Conservation (phyloP, 2,113 vertebrate species). For the Sinocyclocheilus maitianheensis region DNA sequence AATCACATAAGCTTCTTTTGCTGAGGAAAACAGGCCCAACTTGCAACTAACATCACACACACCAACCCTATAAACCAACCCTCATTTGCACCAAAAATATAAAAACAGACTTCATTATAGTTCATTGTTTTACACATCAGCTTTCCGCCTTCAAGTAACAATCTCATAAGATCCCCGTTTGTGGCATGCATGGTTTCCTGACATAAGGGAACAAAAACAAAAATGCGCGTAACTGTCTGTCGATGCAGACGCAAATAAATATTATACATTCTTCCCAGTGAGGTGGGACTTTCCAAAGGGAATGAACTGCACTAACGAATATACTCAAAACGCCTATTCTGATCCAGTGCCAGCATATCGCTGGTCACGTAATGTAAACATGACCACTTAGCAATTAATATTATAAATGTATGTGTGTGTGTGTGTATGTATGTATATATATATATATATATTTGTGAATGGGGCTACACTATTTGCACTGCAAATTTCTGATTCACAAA, state of each 20-base stretch:
- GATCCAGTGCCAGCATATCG: conserved; percentile 24
- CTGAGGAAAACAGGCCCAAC: neutral
- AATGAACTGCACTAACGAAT: neutral
- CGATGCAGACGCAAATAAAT: neutral
- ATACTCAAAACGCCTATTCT: conserved; percentile 6
- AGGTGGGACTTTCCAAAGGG: neutral
- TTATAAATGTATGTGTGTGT: too few relatives aligned
- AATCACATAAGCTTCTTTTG: neutral
- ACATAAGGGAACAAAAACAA: conserved; percentile 25
- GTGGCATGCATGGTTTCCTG: conserved; percentile 37
- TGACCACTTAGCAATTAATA: neutral
- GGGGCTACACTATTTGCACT: too few relatives aligned
- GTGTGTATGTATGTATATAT: too few relatives aligned
- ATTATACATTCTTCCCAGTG: neutral
- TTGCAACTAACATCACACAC: neutral
- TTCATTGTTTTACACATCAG: conserved; percentile 41
- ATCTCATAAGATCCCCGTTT: neutral
- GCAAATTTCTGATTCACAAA: too few relatives aligned
- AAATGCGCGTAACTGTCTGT: neutral
- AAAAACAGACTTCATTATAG: neutral
- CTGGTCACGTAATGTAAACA: conserved; percentile 9
- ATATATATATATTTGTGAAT: too few relatives aligned
- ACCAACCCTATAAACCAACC: neutral
- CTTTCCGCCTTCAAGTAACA: neutral
- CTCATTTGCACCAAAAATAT: neutral